Percentiles rank a stretch among this genome's conserved stretches.
These are phyloP conservation scores for Anoplophora glabripennis DNA, from an alignment of 1,140 invertebrate genomes.

Conservation along the genomic window DNA sequence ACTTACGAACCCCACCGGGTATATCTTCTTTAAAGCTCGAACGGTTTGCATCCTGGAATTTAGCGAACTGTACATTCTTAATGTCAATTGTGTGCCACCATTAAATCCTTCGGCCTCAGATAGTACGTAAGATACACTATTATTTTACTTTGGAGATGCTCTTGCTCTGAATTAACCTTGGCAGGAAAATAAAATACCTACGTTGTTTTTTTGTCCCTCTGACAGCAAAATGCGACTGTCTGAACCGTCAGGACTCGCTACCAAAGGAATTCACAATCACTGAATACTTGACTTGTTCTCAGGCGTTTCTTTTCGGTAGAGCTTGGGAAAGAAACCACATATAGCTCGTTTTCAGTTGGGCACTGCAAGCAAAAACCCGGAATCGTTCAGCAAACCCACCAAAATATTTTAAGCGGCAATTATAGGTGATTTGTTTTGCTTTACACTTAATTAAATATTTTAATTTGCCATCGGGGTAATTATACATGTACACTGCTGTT, in stretches of 20 bases:
- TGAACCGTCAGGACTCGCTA: conserved; percentile 28
- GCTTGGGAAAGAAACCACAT: conserved; percentile 24
- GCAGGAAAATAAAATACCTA: conserved; percentile 45
- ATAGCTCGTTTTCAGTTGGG: conserved; percentile 21
- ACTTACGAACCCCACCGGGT: neutral
- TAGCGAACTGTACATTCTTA: conserved; percentile 25
- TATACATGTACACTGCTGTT: neutral
- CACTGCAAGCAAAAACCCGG: conserved; percentile 25
- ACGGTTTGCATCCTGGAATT: conserved; percentile 9
- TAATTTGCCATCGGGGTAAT: conserved; percentile 19
- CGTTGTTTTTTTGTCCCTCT: conserved; percentile 33
- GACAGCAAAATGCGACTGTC: conserved; percentile 47
- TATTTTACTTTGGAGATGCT: conserved; percentile 41
- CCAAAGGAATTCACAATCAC: conserved; percentile 40
- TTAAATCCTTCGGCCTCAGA: conserved; percentile 45
- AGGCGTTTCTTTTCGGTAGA: conserved; percentile 22
- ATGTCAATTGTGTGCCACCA: conserved; percentile 36
- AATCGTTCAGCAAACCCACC: conserved; percentile 7
- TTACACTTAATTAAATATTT: conserved; percentile 31
- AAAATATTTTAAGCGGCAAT: conserved; percentile 23
- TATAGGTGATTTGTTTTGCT: conserved; percentile 31
- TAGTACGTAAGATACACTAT: conserved; percentile 41
- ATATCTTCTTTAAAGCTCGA: conserved; percentile 4
- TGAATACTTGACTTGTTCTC: conserved; percentile 40
- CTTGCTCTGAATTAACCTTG: conserved; percentile 45